phyloP scores from a whole-genome alignment of 2,797 vertebrate genomes.

The Rhynchotus rufescens region DNA sequence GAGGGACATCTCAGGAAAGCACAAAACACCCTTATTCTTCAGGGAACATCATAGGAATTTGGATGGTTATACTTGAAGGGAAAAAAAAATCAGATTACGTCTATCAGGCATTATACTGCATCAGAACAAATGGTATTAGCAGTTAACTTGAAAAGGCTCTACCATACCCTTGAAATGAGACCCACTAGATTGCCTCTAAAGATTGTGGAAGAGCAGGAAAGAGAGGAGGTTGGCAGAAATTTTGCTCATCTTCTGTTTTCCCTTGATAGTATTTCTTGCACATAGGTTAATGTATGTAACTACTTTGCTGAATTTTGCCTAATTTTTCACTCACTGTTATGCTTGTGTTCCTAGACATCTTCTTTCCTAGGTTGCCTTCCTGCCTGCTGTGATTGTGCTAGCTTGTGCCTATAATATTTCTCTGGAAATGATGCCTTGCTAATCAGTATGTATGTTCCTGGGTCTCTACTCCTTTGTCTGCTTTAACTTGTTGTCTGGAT shows the following conservation, averaged over 20 bases:
- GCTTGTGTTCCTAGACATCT: too few relatives aligned
- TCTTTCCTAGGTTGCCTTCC: not conserved
- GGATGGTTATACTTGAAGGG: too few relatives aligned
- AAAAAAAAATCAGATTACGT: not conserved
- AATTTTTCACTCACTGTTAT: not conserved
- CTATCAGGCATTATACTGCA: not conserved
- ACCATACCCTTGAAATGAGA: not conserved
- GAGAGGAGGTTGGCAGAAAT: not conserved
- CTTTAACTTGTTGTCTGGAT: too few relatives aligned
- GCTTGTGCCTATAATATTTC: not conserved
- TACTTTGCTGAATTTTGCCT: not conserved
- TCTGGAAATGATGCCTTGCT: not conserved
- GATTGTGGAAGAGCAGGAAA: not conserved
- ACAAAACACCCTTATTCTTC: not conserved
- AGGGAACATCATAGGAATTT: not conserved
- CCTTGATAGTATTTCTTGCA: too few relatives aligned
- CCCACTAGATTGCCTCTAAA: not conserved
- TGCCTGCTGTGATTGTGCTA: not conserved
- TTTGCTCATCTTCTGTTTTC: not conserved
- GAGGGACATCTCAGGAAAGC: too few relatives aligned
- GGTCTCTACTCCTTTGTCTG: not conserved
- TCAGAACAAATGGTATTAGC: not conserved
- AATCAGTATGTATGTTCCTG: not conserved
- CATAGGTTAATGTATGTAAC: not conserved
- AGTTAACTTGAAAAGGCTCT: not conserved